A percentile compares a stretch with the other conserved stretches of the same genome.
phyloP scores from a whole-genome alignment of 2,797 vertebrate genomes.

The Balearica regulorum region DNA sequence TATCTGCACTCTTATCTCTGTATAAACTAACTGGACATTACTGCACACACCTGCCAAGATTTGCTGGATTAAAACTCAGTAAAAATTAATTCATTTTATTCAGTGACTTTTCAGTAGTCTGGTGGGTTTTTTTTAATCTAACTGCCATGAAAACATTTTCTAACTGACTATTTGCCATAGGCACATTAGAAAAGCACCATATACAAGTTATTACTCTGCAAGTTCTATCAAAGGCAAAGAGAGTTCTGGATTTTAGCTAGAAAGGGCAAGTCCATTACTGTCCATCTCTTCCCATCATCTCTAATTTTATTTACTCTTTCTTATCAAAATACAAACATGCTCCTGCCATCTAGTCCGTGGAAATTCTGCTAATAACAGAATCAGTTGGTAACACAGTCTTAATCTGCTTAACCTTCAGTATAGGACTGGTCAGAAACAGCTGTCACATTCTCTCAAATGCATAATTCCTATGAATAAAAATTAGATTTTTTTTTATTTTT shows the following conservation, averaged over 20 bases:
- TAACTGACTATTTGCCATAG: background rate
- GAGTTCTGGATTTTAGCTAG: background rate
- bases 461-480: background rate
- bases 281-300: background rate
- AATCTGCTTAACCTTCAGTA: background rate
- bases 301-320: background rate
- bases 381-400: background rate
- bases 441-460: background rate
- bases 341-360: background rate
- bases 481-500: background rate
- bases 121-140: background rate
- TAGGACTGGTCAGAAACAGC: background rate
- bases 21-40: background rate
- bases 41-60: background rate
- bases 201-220: background rate
- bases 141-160: background rate
- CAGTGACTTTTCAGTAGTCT: background rate
- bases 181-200: background rate
- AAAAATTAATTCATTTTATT: background rate
- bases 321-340: background rate
- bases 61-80: background rate
- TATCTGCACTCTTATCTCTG: background rate
- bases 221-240: background rate
- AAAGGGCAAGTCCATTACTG: background rate
- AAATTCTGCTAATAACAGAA: background rate